These are phyloP conservation scores for Himalopsyche tibetana DNA, from an alignment of 2,888 invertebrate genomes.

Conservation along the genomic window DNA sequence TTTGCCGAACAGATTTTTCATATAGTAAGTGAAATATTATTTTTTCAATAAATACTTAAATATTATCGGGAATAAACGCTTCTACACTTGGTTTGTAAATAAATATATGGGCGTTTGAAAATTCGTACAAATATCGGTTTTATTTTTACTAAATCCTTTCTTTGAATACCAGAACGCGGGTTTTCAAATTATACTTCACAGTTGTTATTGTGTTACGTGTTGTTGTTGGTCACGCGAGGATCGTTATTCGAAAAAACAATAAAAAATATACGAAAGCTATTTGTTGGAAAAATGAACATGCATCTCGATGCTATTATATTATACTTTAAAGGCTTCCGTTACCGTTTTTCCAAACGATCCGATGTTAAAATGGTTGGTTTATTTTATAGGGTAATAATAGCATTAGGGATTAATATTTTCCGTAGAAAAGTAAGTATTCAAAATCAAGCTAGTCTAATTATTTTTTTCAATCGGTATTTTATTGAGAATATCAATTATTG, in stretches of 20 bases:
- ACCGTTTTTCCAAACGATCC: slow-evolving; percentile 22
- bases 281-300: slow-evolving; percentile 34
- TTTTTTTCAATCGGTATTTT: no score
- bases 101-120: no score
- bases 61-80: no score
- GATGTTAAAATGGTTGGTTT: neutral
- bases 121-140: no score
- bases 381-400: slow-evolving; percentile 13
- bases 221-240: slow-evolving; percentile 19
- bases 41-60: no score
- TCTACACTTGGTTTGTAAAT: no score
- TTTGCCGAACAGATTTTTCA: no score
- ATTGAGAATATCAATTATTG: no score
- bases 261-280: slow-evolving; percentile 21
- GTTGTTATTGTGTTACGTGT: slow-evolving; percentile 21
- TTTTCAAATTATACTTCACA: neutral
- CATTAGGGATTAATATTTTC: slow-evolving; percentile 1
- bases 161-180: neutral
- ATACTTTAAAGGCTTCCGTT: slow-evolving; percentile 18
- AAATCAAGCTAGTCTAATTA: no score
- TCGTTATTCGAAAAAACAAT: slow-evolving; percentile 24
- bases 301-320: neutral
- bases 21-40: no score
- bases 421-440: neutral
- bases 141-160: no score